Evolutionary conservation across 2,113 vertebrate genomes (phyloP).

Genomic region (Heterotilapia buettikoferi): DNA sequence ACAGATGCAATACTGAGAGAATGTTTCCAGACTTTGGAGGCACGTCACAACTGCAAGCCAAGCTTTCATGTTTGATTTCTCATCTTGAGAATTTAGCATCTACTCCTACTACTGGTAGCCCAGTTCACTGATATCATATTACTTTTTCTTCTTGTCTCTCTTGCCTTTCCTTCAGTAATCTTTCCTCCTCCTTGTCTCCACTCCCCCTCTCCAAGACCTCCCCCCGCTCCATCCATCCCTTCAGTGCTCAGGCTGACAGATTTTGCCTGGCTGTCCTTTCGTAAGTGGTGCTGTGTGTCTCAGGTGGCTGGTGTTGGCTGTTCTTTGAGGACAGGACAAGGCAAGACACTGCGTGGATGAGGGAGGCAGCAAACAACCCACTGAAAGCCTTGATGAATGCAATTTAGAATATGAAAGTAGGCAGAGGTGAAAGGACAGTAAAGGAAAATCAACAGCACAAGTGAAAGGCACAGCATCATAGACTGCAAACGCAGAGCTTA

Average conservation of each 20-base stretch:
- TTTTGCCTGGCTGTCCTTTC: constrained; percentile 49
- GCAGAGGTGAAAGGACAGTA: not conserved
- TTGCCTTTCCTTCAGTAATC: not conserved
- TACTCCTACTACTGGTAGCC: not conserved
- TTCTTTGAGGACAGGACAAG: constrained; percentile 33
- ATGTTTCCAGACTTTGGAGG: not conserved
- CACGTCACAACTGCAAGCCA: not conserved
- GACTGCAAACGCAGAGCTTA: not conserved
- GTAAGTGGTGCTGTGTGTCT: constrained; percentile 44
- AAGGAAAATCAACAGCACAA: not conserved
- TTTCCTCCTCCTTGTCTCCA: not conserved
- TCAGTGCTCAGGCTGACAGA: constrained; percentile 42
- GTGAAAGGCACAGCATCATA: not conserved
- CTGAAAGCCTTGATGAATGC: not conserved
- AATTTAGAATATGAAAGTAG: not conserved
- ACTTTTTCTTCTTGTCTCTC: not conserved
- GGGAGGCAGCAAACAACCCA: not conserved
- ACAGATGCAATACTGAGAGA: not conserved
- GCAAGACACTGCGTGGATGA: constrained; percentile 27
- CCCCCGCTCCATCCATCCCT: not conserved
- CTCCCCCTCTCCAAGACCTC: not conserved
- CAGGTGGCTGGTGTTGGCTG: constrained; percentile 32
- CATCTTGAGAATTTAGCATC: not conserved
- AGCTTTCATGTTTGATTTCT: not conserved
- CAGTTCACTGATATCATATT: not conserved